Evolutionary conservation across 1,140 invertebrate genomes (phyloP), one percentile per base, ranked within the genome.

Genomic region (Zaprionus africanus): DNA sequence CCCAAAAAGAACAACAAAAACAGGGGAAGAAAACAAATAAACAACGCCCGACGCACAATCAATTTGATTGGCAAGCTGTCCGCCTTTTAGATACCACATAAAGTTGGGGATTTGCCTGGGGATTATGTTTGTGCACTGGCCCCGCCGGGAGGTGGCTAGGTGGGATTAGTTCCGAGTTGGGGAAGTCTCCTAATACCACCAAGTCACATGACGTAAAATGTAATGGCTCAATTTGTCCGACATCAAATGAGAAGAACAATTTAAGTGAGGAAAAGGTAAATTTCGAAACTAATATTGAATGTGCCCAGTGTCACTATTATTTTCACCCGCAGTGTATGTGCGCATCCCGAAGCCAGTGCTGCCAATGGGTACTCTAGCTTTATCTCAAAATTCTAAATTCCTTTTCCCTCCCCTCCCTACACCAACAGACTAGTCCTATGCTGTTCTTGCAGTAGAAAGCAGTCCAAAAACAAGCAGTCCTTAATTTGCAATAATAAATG

Each of bases 61-160:
- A 88, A 81, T 63, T 87, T 87, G 84, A 87, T 87, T 87, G 84
- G 84, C 84, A 87, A 90, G 64, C 85, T 87, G 84, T 87, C 62
- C 70, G 59, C 57, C 80, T 63, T 88, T 71, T 78, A 81, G 78
- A 88, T 83, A 68, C 62, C 62, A 53, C 66, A 68, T 77, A 70
- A 87, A 49, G 61, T 68, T 41, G 5, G 51, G 83, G 72, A 87
- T 88, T 88, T 78, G 58, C 51, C 43, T 24, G n/a, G 74, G 59
- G 61, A 72, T 77, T 77, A 73, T 76, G 72, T 75, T 63, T 58
- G 72, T 41, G 53, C 36, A 43, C 36, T 5, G 51, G 22, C 57
- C 28, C 13, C 24, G 36, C 38, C 5, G 46, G 31, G 17, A 36
- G 46, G 12, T 38, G 69, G 77, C 9, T 34, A 34, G 31, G 31